phyloP scores from a whole-genome alignment of 2,888 invertebrate species.

The Baccha elongata region DNA sequence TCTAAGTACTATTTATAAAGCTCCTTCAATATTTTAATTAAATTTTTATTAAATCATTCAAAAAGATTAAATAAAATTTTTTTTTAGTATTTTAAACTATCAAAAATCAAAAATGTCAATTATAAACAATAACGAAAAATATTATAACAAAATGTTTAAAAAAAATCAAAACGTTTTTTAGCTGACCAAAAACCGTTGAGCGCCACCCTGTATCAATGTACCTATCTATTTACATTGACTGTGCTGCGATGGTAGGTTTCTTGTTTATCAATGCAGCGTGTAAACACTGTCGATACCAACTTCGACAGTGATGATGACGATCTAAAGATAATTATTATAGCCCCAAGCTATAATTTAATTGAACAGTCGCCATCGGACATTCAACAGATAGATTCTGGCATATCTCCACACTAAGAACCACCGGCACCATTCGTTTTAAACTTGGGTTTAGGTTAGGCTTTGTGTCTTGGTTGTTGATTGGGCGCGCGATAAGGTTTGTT shows the following conservation, averaged over 20 bases:
- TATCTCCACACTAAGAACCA: constrained; percentile 11
- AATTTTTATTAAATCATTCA: too few species aligned
- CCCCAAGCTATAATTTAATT: constrained; percentile 65
- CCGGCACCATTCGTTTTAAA: neutral
- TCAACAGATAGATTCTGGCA: constrained; percentile 67
- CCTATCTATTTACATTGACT: constrained; percentile 5
- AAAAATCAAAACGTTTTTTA: too few species aligned
- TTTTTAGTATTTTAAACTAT: too few species aligned
- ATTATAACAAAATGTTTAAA: too few species aligned
- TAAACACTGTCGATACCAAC: constrained; percentile 34
- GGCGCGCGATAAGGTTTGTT: constrained; percentile 63
- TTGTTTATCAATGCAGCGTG: constrained; percentile 27
- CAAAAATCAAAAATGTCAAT: too few species aligned
- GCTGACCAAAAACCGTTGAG: too few species aligned
- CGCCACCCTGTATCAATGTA: constrained; percentile 21
- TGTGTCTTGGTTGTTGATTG: constrained; percentile 40
- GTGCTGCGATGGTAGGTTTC: constrained; percentile 39
- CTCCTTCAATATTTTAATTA: too few species aligned
- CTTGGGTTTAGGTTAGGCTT: constrained; percentile 8
- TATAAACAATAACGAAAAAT: too few species aligned
- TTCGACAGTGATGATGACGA: constrained; percentile 39
- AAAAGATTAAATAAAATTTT: too few species aligned
- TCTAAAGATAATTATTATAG: constrained; percentile 69
- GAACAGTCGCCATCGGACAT: constrained; percentile 69
- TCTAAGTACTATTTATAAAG: too few species aligned